Conservation (phyloP, 2,113 vertebrate species). For the Probosciger aterrimus region DNA sequence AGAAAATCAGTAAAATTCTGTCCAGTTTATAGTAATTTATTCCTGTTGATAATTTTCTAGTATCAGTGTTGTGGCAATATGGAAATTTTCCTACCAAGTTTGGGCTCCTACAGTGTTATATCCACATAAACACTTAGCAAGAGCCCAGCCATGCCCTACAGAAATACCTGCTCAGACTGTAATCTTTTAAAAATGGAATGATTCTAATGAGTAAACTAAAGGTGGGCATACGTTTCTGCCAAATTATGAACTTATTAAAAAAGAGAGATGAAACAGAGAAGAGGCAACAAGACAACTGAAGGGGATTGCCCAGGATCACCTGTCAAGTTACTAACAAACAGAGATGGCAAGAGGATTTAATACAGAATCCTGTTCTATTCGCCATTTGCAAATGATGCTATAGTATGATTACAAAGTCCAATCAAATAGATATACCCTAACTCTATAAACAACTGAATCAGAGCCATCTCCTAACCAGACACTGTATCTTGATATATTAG, state of each 20-base stretch:
- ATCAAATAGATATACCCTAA: neutral
- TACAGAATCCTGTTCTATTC: neutral
- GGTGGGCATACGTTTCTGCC: accelerated
- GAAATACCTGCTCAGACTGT: neutral
- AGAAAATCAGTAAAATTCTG: neutral
- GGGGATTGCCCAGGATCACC: neutral
- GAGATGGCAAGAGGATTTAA: neutral
- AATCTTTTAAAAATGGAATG: neutral
- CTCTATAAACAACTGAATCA: neutral
- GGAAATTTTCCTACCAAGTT: neutral
- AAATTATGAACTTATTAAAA: neutral
- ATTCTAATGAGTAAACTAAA: neutral
- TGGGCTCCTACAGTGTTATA: neutral
- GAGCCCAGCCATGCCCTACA: neutral
- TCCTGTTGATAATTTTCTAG: neutral
- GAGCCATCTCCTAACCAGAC: neutral
- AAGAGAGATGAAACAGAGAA: neutral
- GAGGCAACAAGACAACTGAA: neutral
- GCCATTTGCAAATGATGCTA: neutral
- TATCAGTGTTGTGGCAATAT: neutral
- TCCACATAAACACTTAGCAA: neutral
- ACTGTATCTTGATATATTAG: neutral
- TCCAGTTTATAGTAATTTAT: neutral
- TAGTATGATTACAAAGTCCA: neutral
- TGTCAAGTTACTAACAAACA: neutral